Conservation (phyloP, 2,797 vertebrate species). For the Poeciliopsis paucimaculata region DNA sequence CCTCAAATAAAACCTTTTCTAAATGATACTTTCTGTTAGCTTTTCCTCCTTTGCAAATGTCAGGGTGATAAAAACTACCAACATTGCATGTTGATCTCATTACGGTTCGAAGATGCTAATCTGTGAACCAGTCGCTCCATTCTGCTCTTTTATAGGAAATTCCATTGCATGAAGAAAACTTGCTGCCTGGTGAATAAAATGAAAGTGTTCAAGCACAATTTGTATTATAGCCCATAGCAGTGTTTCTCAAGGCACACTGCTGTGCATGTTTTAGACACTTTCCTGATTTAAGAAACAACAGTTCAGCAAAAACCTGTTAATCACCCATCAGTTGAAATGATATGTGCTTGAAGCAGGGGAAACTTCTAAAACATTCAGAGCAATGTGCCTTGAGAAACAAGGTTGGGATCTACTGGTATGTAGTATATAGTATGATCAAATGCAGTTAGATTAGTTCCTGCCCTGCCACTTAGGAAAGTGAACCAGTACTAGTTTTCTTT, state of each 20-base stretch:
- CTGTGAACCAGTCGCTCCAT: not conserved
- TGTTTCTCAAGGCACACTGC: no score
- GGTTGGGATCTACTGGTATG: not conserved
- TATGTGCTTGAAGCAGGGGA: no score
- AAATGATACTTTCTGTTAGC: not conserved
- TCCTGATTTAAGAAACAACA: no score
- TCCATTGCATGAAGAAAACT: not conserved
- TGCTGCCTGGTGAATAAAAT: not conserved
- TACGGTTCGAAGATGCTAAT: not conserved
- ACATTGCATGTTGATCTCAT: not conserved
- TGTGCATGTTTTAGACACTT: no score
- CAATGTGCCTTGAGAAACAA: no score
- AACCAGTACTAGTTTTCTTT: not conserved
- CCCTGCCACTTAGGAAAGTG: not conserved
- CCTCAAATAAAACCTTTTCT: not conserved
- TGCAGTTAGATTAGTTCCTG: not conserved
- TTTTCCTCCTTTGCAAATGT: not conserved
- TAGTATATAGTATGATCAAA: not conserved
- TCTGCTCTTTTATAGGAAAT: not conserved
- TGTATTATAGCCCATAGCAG: not conserved
- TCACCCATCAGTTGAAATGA: no score
- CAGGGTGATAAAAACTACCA: not conserved
- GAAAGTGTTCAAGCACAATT: not conserved
- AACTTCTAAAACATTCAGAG: no score
- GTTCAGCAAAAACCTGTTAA: no score